Percentiles rank a stretch among this genome's conserved stretches.
phyloP scores from a whole-genome alignment of 2,113 vertebrate genomes.

The Otolemur garnettii region DNA sequence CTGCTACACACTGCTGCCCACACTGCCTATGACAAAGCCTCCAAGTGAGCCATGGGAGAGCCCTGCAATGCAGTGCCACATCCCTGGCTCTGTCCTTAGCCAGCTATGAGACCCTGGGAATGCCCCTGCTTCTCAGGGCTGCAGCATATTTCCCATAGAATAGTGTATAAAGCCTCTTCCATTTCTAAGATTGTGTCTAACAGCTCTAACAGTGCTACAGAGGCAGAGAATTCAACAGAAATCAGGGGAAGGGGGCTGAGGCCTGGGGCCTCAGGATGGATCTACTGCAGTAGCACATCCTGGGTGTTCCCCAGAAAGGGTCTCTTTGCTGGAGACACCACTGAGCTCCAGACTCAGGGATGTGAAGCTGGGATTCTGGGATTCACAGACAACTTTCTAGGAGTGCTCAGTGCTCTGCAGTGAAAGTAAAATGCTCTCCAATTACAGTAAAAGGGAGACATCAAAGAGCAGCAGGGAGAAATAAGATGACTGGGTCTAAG shows the following conservation, averaged over 20 bases:
- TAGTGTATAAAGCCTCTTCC: not conserved
- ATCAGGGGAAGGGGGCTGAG: not conserved
- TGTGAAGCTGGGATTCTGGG: not conserved
- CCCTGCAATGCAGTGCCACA: not conserved
- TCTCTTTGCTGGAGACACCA: not conserved
- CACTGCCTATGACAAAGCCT: not conserved
- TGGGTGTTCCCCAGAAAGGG: not conserved
- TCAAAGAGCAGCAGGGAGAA: not conserved
- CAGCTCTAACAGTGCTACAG: not conserved
- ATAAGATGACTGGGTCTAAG: not conserved
- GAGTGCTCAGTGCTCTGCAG: not conserved
- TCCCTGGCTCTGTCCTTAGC: not conserved
- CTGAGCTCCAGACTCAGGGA: not conserved
- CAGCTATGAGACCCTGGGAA: not conserved
- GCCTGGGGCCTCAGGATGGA: not conserved
- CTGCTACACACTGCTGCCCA: not conserved
- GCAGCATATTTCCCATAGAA: not conserved
- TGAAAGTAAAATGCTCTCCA: slow-evolving; percentile 26
- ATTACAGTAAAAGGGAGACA: not conserved
- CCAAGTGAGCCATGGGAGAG: not conserved
- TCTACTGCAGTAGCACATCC: not conserved
- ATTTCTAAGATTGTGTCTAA: not conserved
- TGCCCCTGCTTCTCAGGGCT: not conserved
- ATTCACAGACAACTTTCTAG: not conserved
- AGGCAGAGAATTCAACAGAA: not conserved